A percentile compares a stretch with the other conserved stretches of the same genome.
These are phyloP conservation scores for Crenuchus spilurus DNA, from an alignment of 2,797 vertebrate species.

Conservation along the genomic window DNA sequence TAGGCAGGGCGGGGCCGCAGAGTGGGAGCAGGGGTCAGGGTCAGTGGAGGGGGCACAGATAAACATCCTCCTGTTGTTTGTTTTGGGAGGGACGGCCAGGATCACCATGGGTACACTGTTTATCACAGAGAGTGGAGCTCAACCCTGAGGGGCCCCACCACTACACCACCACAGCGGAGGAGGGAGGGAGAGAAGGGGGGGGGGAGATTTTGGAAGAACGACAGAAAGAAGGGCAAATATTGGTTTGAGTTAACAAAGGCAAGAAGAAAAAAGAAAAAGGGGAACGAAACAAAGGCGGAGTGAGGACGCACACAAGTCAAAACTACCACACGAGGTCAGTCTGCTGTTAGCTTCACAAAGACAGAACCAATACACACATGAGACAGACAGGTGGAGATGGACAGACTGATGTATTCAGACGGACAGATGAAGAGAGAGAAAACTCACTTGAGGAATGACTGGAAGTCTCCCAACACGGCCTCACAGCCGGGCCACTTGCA, in stretches of 20 bases:
- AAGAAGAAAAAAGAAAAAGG: background rate
- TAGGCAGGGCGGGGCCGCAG: constrained; percentile 51
- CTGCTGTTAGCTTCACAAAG: no score
- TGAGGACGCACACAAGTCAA: background rate
- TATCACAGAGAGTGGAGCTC: constrained; percentile 75
- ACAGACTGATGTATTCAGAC: background rate
- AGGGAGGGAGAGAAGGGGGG: constrained; percentile 9
- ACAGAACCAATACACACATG: background rate
- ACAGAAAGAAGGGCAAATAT: background rate
- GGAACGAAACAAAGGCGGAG: background rate
- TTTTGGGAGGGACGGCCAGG: constrained; percentile 73
- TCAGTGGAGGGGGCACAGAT: constrained; percentile 67
- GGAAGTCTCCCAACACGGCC: constrained; percentile 94
- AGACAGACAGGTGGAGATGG: background rate
- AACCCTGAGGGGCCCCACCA: constrained; percentile 69
- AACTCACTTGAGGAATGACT: constrained; percentile 94
- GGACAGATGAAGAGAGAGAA: background rate
- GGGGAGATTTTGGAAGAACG: constrained; percentile 5
- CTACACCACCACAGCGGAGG: constrained; percentile 42
- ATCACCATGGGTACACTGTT: constrained; percentile 74
- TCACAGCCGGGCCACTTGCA: constrained; percentile 99
- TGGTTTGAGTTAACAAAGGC: background rate
- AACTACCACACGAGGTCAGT: no score
- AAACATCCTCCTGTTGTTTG: constrained; percentile 75
- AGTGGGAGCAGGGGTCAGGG: constrained; percentile 58